Evolutionary conservation across 2,113 vertebrate genomes (phyloP).

Genomic region (Laterallus jamaicensis): DNA sequence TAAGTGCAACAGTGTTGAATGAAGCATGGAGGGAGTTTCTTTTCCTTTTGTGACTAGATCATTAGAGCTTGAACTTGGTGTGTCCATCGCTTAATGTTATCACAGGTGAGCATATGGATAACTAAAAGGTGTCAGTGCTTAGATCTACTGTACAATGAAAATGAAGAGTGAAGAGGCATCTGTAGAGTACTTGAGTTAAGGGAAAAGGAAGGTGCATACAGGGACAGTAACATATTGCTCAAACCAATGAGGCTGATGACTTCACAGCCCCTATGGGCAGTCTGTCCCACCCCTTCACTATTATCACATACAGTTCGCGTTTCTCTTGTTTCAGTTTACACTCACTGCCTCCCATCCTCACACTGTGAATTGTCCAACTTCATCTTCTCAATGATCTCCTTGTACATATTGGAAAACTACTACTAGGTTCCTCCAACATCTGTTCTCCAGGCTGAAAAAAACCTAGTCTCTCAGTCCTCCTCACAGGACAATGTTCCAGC

Average conservation of each 20-base stretch:
- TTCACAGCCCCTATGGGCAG: not conserved
- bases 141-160: not conserved
- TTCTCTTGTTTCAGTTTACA: not conserved
- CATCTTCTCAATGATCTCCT: not conserved
- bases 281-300: not conserved
- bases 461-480: not conserved
- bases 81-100: not conserved
- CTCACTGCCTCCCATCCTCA: not conserved
- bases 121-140: not conserved
- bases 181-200: not conserved
- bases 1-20: not conserved
- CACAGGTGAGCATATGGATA: not conserved
- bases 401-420: not conserved
- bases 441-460: not conserved
- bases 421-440: not conserved
- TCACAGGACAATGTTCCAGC: not conserved
- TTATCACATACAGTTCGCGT: fast-evolving
- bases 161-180: not conserved
- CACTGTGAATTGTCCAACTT: not conserved
- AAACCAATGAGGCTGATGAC: not conserved
- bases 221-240: not conserved
- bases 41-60: not conserved
- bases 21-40: not conserved
- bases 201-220: not conserved
- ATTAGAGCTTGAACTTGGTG: not conserved